phyloP scores from a whole-genome alignment of 1,140 invertebrate species.

The Schlechtendalia chinensis region DNA sequence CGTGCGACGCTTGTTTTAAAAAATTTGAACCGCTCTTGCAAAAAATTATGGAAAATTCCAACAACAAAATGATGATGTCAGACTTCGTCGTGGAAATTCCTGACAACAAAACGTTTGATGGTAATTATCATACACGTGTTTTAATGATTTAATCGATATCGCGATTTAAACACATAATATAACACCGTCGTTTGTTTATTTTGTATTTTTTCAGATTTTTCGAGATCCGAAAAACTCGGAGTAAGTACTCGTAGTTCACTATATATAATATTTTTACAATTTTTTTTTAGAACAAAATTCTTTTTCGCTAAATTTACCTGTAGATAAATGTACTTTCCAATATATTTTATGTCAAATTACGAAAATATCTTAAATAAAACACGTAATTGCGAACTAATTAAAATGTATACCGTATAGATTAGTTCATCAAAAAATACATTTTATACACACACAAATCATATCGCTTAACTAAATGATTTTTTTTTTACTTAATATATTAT shows the following conservation, averaged over 20 bases:
- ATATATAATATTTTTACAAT: too few relatives aligned
- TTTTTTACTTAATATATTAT: too few relatives aligned
- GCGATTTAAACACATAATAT: not conserved
- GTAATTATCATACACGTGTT: too few relatives aligned
- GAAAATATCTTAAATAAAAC: too few relatives aligned
- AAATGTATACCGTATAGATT: too few relatives aligned
- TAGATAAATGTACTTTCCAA: not conserved
- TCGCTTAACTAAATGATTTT: too few relatives aligned
- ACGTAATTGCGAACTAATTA: too few relatives aligned
- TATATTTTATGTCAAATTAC: not conserved
- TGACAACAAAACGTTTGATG: not conserved
- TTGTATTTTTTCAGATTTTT: not conserved
- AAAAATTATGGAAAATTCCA: not conserved
- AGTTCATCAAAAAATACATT: too few relatives aligned
- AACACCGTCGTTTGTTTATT: not conserved
- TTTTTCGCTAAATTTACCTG: too few relatives aligned
- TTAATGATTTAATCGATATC: not conserved
- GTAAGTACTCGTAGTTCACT: not conserved
- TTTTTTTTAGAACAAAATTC: too few relatives aligned
- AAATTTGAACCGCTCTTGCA: constrained; percentile 31
- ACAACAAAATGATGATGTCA: not conserved
- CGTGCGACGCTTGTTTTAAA: constrained; percentile 40
- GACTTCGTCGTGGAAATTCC: not conserved
- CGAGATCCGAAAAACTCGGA: not conserved
- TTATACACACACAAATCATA: too few relatives aligned